Evolutionary conservation across 1,140 invertebrate genomes (phyloP), one percentile per base, ranked within the genome.

Genomic region (Onthophagus taurus): DNA sequence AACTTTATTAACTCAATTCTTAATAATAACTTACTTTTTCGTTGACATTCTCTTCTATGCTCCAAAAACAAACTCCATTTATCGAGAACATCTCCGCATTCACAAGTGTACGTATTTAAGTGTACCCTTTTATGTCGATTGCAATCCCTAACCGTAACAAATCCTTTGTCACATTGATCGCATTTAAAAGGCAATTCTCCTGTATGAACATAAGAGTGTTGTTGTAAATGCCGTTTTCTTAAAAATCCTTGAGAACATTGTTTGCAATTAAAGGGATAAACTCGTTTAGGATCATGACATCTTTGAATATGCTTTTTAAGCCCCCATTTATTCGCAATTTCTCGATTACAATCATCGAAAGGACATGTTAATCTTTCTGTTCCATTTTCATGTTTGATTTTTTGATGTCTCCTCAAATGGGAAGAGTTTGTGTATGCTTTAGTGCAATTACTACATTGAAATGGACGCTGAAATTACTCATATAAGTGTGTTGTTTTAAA

Each of bases 171-270:
- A 55, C 70, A 72, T 7, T 60, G 18, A 34, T 63, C 58, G 59
- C 70, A 72, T 20, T 68, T 72, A 52, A 70, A 71, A 35, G 61
- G 48, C 50, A 66, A 64, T 21, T 69, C 48, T 23, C 68, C 67
- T 45, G 65, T 71, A 44, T 72, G 70, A 31, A 61, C 35, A 50
- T 58, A 69, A 57, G 65, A 62, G 36, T 72, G 70, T 37, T 66
- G 46, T 31, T 52, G 42, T 24, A 44, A 17, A 30, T 62, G 62
- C 47, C 62, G 60, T 47, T 68, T 70, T 41, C 66, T 67, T 31
- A 55, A 58, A 49, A 70, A 72, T 8, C 59, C 50, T 33, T 52
- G 49, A 36, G 59, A 56, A 47, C 70, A 72, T 17, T 54, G 43
- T 37, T 63, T 58, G 61, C 71, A 72, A 19, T 45, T 45, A 55